A percentile compares a stretch with the other conserved stretches of the same genome.
phyloP scores from a whole-genome alignment of 1,140 invertebrate genomes.

The Zaprionus tsacasi region DNA sequence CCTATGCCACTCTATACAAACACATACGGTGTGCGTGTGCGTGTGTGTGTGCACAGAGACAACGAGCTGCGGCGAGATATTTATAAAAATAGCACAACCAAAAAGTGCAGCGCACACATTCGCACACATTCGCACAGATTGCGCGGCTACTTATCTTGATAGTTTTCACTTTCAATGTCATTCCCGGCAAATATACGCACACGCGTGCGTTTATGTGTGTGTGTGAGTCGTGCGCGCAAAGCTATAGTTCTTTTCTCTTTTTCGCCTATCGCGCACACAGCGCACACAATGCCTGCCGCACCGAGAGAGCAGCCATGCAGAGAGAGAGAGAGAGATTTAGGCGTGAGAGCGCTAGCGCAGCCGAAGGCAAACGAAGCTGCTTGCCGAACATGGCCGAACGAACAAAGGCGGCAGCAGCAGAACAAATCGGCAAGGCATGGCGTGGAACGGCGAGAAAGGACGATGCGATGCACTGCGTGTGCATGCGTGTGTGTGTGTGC shows the following conservation, averaged over 20 bases:
- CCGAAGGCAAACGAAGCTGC: background rate
- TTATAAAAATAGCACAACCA: conserved; percentile 26
- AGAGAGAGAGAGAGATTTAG: background rate
- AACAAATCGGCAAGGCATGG: background rate
- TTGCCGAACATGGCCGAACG: background rate
- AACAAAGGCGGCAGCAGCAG: background rate
- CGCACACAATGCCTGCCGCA: conserved; percentile 3
- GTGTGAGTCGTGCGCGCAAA: conserved; percentile 14
- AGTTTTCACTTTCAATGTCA: conserved; percentile 79
- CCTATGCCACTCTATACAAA: background rate
- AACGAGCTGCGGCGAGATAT: conserved; percentile 9
- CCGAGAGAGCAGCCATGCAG: background rate
- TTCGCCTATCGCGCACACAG: conserved; percentile 33
- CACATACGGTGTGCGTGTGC: background rate
- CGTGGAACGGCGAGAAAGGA: conserved; percentile 5
- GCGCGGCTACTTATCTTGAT: conserved; percentile 62
- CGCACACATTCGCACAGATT: conserved; percentile 2
- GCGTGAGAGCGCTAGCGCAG: background rate
- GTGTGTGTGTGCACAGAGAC: conserved; percentile 1
- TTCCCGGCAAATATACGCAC: background rate
- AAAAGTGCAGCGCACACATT: conserved; percentile 62
- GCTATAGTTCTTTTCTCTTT: conserved; percentile 14
- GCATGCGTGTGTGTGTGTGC: background rate
- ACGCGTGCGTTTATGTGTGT: background rate
- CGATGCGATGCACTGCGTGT: conserved; percentile 9